Evolutionary conservation across 2,888 invertebrate species (phyloP).

Genomic region (Ectemnius cavifrons): DNA sequence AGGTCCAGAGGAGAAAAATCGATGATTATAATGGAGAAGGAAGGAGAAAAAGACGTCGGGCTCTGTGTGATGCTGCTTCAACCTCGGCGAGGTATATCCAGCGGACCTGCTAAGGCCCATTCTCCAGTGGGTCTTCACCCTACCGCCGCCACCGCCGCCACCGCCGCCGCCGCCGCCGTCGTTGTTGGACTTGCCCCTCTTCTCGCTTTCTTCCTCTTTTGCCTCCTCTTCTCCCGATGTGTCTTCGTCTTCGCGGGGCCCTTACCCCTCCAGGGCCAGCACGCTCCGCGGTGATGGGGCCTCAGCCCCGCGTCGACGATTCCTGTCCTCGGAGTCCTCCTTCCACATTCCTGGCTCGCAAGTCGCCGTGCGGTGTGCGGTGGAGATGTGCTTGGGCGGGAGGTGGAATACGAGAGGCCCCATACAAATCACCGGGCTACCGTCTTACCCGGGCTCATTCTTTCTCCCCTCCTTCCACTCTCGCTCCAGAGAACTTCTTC

Average conservation of each 20-base stretch:
- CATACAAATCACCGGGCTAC: slow-evolving; percentile 78
- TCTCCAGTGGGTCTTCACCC: slow-evolving; percentile 63
- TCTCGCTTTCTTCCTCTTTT: slow-evolving; percentile 28
- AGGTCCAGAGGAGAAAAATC: slow-evolving; percentile 30
- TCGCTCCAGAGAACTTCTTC: slow-evolving; percentile 42
- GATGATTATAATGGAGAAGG: slow-evolving; percentile 37
- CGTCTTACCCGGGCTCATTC: slow-evolving; percentile 74
- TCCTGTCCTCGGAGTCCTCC: slow-evolving; percentile 60
- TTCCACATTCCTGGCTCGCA: slow-evolving; percentile 68
- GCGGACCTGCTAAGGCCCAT: slow-evolving; percentile 77
- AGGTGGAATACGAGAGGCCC: slow-evolving; percentile 73
- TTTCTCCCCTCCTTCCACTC: slow-evolving; percentile 55
- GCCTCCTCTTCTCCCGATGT: slow-evolving; percentile 57
- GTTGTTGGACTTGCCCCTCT: slow-evolving; percentile 41
- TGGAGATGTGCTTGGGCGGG: slow-evolving; percentile 63
- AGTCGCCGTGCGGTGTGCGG: slow-evolving; percentile 55
- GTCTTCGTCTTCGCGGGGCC: slow-evolving; percentile 44
- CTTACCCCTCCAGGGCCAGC: slow-evolving; percentile 26
- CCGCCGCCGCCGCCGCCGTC: slow-evolving; percentile 36
- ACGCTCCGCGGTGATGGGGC: slow-evolving; percentile 26
- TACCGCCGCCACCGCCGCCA: slow-evolving; percentile 35
- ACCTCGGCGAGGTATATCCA: slow-evolving; percentile 77
- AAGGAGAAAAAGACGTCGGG: slow-evolving; percentile 67
- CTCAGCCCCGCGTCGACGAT: slow-evolving; percentile 54
- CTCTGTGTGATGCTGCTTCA: slow-evolving; percentile 69